Percentiles rank a stretch among this genome's conserved stretches.
Evolutionary conservation across 2,888 invertebrate genomes (phyloP).

Genomic region (Mimachlamys varia): DNA sequence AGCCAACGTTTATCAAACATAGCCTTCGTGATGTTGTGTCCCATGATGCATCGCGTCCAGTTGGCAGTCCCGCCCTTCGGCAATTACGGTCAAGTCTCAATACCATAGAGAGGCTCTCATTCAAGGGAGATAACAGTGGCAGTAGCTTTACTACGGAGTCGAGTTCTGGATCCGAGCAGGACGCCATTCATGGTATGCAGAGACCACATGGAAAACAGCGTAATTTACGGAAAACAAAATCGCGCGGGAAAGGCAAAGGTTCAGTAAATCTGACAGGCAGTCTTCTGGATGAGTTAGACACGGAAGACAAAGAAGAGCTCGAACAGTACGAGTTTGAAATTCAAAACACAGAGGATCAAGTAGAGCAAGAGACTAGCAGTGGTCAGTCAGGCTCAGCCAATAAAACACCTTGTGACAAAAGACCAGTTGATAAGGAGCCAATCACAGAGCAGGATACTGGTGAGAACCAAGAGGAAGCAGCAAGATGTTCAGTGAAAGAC

Average conservation of each 20-base stretch:
- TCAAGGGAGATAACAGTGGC: constrained; percentile 56
- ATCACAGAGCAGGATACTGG: constrained; percentile 46
- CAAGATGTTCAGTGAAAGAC: not conserved
- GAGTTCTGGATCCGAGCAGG: constrained; percentile 76
- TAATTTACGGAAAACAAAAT: constrained; percentile 77
- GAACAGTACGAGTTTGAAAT: constrained; percentile 49
- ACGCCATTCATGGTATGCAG: constrained; percentile 63
- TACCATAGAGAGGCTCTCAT: constrained; percentile 44
- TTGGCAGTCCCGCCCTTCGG: constrained; percentile 52
- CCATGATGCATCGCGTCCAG: constrained; percentile 60
- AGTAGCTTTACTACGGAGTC: constrained; percentile 64
- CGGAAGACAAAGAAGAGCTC: constrained; percentile 55
- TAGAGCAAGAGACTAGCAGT: not conserved
- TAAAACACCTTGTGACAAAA: constrained; percentile 49
- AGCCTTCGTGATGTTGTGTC: constrained; percentile 57
- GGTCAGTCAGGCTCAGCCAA: constrained; percentile 19
- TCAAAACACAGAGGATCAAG: constrained; percentile 17
- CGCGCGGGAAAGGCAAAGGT: constrained; percentile 78
- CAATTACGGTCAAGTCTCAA: constrained; percentile 55
- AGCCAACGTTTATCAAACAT: constrained; percentile 69
- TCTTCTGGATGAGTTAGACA: constrained; percentile 68
- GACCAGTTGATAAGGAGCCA: constrained; percentile 41
- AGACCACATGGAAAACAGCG: constrained; percentile 63
- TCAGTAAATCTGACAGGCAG: constrained; percentile 68
- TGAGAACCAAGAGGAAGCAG: constrained; percentile 47